phyloP scores from a whole-genome alignment of 2,113 vertebrate species.

The Arizona elegans region DNA sequence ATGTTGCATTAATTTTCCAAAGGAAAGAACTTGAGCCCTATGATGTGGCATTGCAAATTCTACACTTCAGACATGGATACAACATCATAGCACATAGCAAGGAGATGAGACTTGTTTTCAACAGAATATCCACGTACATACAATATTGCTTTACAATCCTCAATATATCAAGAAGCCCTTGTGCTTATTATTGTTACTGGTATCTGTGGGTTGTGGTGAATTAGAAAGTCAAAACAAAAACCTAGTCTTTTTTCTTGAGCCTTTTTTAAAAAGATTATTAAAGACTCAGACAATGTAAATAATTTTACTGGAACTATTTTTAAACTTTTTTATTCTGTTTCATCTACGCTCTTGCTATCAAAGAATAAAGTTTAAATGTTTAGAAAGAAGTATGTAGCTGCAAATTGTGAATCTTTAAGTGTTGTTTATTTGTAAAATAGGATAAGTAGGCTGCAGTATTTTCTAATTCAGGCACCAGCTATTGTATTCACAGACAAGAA shows the following conservation, averaged over 20 bases:
- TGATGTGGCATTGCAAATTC: not conserved
- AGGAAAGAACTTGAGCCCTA: not conserved
- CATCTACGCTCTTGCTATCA: not conserved
- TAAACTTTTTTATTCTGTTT: not conserved
- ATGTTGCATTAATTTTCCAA: not conserved
- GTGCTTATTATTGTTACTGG: not conserved
- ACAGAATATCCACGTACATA: not conserved
- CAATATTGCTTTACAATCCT: not conserved
- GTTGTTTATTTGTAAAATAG: not conserved
- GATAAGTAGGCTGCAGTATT: not conserved
- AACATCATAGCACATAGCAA: not conserved
- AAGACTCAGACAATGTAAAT: not conserved
- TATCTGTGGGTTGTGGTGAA: not conserved
- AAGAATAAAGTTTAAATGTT: not conserved
- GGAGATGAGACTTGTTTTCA: not conserved
- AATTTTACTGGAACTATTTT: not conserved
- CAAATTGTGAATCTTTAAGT: not conserved
- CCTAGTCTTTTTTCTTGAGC: not conserved
- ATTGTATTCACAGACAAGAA: not conserved
- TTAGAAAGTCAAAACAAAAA: not conserved
- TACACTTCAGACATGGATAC: not conserved
- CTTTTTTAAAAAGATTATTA: not conserved
- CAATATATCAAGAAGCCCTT: not conserved
- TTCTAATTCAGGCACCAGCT: not conserved
- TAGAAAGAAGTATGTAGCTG: not conserved